Base-by-base conservation (phyloP, 2,113 vertebrate genomes). In the Oreotrochilus melanogaster region DNA sequence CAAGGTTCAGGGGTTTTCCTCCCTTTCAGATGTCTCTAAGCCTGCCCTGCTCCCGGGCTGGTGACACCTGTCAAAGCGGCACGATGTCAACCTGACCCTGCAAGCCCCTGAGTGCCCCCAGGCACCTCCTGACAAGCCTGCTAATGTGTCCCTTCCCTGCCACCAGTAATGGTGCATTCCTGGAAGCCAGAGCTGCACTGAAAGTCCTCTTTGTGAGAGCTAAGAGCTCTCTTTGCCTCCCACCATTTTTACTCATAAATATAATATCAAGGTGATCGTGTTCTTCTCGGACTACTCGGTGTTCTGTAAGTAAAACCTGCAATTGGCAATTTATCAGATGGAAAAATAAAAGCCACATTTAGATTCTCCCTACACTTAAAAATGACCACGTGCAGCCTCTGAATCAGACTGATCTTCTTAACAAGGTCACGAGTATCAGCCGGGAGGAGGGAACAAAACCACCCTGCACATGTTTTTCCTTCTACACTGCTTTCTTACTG, bases 401-500 rank as follows among this genome's bases (percentile, higher is more conserved):
- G 90, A 95, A 92, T 54, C 70, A 93, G 45, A 73, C 37, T 4
- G 2, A 85, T 92, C 66, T 93, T 86, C 82, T 87, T 33, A 94
- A 91, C 90, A 96, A 95, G 88, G 94, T 95, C 95, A 88, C 10
- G n/a, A 90, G 42, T 76, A 96, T 91, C 76, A 94, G 79, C 62
- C 27, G 6, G 58, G 58, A n/a, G 5, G 5, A 14, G 67, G 35
- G 79, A 79, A 62, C 30, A 96, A 95, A 75, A 93, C n/a, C 48
- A 74, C 81, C 66, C 88, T 84, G 85, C 51, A 86, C 47, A n/a
- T 97, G 92, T 97, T 98, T 98, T 97, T 95, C 79, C 87, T 95
- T 91, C 94, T 33, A 72, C 4, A 18, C 37, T 92, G 56, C 58
- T 51, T 94, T 95, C 93, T 95, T 47, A 88, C 85, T 30, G 27